Percentiles rank a stretch among this genome's conserved stretches.
phyloP scores from a whole-genome alignment of 2,888 invertebrate genomes.

The Drosophila pseudotakahashii region DNA sequence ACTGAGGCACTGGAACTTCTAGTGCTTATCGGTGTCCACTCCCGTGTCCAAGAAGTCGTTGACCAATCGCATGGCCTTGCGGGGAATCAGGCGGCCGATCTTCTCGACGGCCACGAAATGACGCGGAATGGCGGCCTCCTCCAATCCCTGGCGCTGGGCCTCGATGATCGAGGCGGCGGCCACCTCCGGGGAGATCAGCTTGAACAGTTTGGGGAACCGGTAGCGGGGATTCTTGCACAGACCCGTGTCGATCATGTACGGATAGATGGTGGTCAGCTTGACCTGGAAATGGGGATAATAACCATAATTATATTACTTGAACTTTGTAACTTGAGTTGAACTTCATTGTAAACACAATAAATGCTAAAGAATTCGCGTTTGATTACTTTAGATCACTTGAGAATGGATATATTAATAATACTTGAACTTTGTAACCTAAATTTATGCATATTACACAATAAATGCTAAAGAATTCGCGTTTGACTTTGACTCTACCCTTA shows the following conservation, averaged over 20 bases:
- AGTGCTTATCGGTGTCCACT: constrained; percentile 85
- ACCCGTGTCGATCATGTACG: constrained; percentile 95
- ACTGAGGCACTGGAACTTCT: not conserved
- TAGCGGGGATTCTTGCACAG: constrained; percentile 91
- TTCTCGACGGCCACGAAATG: constrained; percentile 84
- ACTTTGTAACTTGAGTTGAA: too few relatives aligned
- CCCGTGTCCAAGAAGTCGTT: constrained; percentile 89
- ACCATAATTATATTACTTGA: too few relatives aligned
- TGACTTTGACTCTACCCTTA: too few relatives aligned
- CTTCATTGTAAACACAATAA: too few relatives aligned
- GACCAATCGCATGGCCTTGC: constrained; percentile 85
- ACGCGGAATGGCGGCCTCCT: constrained; percentile 88
- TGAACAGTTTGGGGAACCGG: constrained; percentile 88
- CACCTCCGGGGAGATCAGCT: constrained; percentile 87
- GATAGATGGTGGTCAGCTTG: constrained; percentile 92
- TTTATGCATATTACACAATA: too few relatives aligned
- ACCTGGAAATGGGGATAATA: constrained; percentile 84
- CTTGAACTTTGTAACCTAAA: too few relatives aligned
- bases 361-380: too few relatives aligned
- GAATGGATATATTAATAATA: too few relatives aligned
- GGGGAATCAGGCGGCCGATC: constrained; percentile 85
- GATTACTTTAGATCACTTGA: too few relatives aligned
- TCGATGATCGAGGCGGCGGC: constrained; percentile 88
- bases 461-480: too few relatives aligned
- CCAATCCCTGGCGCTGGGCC: constrained; percentile 88